Conservation (phyloP, 2,113 vertebrate species). For the Sterrhoptilus dennistouni region DNA sequence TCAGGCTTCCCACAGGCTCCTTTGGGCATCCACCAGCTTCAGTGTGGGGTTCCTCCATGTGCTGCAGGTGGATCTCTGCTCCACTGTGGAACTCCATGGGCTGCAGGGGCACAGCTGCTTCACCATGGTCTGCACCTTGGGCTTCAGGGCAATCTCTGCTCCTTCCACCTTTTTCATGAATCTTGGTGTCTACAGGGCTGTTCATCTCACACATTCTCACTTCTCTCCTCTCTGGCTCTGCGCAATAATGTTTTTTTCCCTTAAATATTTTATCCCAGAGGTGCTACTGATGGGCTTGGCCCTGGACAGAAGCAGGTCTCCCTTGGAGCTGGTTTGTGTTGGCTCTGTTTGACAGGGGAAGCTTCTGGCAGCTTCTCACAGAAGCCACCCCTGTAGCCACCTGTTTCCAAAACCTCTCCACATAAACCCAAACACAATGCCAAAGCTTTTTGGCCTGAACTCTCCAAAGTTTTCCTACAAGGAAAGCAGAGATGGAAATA, state of each 20-base stretch:
- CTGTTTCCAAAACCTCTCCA: not conserved
- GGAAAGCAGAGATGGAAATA: not conserved
- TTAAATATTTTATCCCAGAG: not conserved
- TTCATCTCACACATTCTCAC: not conserved
- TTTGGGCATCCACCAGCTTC: not conserved
- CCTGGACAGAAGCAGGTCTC: not conserved
- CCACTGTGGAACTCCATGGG: no score
- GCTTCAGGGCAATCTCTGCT: not conserved
- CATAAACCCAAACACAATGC: not conserved
- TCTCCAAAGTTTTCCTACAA: not conserved
- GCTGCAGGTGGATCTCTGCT: not conserved
- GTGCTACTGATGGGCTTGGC: not conserved
- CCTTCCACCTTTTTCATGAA: rapidly evolving
- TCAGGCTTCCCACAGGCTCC: not conserved
- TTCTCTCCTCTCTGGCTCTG: not conserved
- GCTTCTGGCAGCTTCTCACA: not conserved
- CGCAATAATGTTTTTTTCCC: not conserved
- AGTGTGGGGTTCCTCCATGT: not conserved
- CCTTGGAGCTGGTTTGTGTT: not conserved
- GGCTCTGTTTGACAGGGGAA: not conserved
- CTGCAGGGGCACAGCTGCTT: not conserved
- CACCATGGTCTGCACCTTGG: not conserved
- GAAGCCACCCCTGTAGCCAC: not conserved
- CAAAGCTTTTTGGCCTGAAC: not conserved
- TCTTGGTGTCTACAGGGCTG: not conserved